Percentiles rank a stretch among this genome's conserved stretches.
Evolutionary conservation across 2,888 invertebrate species (phyloP).

Genomic region (Drosophila leonis): DNA sequence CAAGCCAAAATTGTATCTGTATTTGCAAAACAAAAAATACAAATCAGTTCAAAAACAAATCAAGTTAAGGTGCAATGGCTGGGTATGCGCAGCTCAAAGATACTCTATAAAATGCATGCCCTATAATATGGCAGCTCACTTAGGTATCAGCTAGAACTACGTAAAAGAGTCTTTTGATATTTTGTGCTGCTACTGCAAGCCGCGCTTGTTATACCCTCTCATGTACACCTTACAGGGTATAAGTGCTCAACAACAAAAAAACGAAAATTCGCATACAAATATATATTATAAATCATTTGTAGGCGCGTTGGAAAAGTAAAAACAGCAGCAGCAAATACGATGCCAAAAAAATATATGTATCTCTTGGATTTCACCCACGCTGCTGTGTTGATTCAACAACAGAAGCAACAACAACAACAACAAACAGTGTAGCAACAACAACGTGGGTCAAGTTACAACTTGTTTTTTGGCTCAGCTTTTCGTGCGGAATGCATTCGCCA

Average conservation of each 20-base stretch:
- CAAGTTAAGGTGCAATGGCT: slow-evolving; percentile 10
- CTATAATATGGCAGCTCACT: neutral
- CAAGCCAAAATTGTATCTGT: slow-evolving; percentile 60
- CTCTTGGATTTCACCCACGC: slow-evolving; percentile 78
- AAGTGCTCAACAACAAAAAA: slow-evolving; percentile 10
- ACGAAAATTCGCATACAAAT: slow-evolving; percentile 36
- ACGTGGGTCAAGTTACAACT: slow-evolving; percentile 64
- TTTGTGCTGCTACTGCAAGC: neutral
- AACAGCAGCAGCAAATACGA: slow-evolving; percentile 70
- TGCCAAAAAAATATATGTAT: slow-evolving; percentile 68
- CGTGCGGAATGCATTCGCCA: slow-evolving; percentile 37
- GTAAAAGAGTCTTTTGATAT: neutral
- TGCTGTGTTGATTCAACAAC: slow-evolving; percentile 40
- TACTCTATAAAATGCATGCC: neutral
- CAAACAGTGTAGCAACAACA: slow-evolving; percentile 25
- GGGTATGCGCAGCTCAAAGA: neutral
- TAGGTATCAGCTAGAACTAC: no score
- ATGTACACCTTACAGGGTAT: slow-evolving; percentile 41
- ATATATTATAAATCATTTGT: slow-evolving; percentile 68
- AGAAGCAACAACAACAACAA: slow-evolving; percentile 24
- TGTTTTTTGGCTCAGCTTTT: slow-evolving; percentile 54
- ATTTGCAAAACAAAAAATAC: slow-evolving; percentile 40
- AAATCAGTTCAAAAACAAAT: slow-evolving; percentile 18
- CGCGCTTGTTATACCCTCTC: neutral
- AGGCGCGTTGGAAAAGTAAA: slow-evolving; percentile 69